Percentiles rank a stretch among this genome's conserved stretches.
phyloP scores from a whole-genome alignment of 1,140 invertebrate genomes.

The Dolichoris vasculosae region DNA sequence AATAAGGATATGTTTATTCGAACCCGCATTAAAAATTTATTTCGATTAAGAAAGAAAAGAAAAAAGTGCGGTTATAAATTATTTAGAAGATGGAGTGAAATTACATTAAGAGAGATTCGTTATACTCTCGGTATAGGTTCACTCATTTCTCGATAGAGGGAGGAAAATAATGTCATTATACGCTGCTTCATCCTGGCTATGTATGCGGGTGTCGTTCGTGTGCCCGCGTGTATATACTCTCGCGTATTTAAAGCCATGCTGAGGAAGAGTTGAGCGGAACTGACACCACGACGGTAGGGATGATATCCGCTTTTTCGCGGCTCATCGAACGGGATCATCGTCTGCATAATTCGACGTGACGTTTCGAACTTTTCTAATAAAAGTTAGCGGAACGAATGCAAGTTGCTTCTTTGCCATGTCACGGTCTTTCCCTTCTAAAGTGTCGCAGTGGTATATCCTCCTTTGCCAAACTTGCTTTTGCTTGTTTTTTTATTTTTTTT shows the following conservation, averaged over 20 bases:
- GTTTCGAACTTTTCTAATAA: constrained; percentile 65
- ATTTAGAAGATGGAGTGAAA: not conserved
- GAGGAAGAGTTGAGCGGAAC: not conserved
- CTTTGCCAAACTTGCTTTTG: not conserved
- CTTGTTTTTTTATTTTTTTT: not conserved
- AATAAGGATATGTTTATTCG: too few species aligned
- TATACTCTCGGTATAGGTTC: not conserved
- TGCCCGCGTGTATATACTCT: not conserved
- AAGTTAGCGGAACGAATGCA: constrained; percentile 58
- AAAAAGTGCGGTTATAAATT: not conserved
- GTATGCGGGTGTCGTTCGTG: not conserved
- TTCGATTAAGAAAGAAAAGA: not conserved
- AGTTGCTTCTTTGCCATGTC: not conserved
- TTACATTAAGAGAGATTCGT: not conserved
- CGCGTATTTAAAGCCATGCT: not conserved
- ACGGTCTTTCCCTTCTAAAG: not conserved
- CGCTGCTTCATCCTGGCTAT: not conserved
- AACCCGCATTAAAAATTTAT: not conserved
- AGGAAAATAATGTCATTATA: not conserved
- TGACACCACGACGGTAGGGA: not conserved
- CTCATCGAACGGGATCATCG: constrained; percentile 47
- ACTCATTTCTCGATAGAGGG: not conserved
- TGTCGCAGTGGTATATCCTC: not conserved
- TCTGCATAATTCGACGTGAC: constrained; percentile 58
- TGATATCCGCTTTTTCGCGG: constrained; percentile 32